Percentiles rank a stretch among this genome's conserved stretches.
phyloP scores from a whole-genome alignment of 1,140 invertebrate genomes.

The Dendrolimus punctatus region DNA sequence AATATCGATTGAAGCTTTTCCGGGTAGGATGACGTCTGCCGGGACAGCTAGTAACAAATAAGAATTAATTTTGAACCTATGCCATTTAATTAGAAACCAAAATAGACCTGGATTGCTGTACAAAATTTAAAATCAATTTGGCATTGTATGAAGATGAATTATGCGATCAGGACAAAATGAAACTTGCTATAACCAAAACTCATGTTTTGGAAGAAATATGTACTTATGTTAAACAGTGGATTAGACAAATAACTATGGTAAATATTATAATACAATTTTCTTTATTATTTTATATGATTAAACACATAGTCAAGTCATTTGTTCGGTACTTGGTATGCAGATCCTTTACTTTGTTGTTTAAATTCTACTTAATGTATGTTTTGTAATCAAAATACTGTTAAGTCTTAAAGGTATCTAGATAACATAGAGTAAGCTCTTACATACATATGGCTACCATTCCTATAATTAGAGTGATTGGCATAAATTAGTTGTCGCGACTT shows the following conservation, averaged over 20 bases:
- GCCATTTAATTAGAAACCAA: conserved; percentile 70
- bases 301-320: too few species aligned
- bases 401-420: too few species aligned
- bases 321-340: too few species aligned
- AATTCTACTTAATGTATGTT: too few species aligned
- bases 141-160: conserved; percentile 72
- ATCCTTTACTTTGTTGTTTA: too few species aligned
- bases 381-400: too few species aligned
- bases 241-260: conserved; percentile 77
- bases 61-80: not conserved
- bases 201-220: conserved; percentile 72
- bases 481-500: too few species aligned
- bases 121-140: conserved; percentile 72
- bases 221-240: conserved; percentile 74
- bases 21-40: too few species aligned
- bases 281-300: conserved; percentile 1
- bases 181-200: conserved; percentile 62
- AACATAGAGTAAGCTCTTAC: too few species aligned
- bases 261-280: conserved; percentile 1
- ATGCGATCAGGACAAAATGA: conserved; percentile 64
- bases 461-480: too few species aligned
- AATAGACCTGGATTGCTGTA: conserved; percentile 72
- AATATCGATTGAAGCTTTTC: too few species aligned
- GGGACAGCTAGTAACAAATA: not conserved
- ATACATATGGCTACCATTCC: too few species aligned